A percentile compares a stretch with the other conserved stretches of the same genome.
phyloP scores from a whole-genome alignment of 2,113 vertebrate species.

The Peromyscus californicus region DNA sequence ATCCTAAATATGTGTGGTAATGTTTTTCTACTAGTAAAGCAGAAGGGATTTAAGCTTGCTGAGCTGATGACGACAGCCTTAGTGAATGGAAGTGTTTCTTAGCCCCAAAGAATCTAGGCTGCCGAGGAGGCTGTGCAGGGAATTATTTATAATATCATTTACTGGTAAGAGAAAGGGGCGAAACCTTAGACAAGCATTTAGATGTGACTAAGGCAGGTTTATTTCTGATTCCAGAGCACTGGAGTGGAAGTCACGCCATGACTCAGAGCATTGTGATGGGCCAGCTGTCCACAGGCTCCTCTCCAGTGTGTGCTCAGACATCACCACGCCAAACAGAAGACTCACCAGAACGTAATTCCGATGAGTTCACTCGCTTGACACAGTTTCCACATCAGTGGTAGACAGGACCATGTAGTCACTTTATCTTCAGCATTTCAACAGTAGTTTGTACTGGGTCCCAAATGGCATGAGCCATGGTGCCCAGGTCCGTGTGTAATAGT shows the following conservation, averaged over 20 bases:
- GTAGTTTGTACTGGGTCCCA: background rate
- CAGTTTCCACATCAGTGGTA: background rate
- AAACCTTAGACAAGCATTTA: slow-evolving; percentile 67
- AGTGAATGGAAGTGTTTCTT: slow-evolving; percentile 46
- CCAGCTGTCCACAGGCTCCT: slow-evolving; percentile 73
- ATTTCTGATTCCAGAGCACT: slow-evolving; percentile 64
- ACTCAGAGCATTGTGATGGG: slow-evolving; percentile 83
- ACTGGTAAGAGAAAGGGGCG: slow-evolving; percentile 71
- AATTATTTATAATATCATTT: slow-evolving; percentile 66
- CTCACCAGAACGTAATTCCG: background rate
- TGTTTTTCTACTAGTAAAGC: slow-evolving; percentile 17
- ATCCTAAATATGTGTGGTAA: background rate
- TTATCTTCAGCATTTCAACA: background rate
- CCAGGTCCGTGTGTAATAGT: background rate
- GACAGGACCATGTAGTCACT: background rate
- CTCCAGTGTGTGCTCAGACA: slow-evolving; percentile 66
- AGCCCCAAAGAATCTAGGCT: slow-evolving; percentile 20
- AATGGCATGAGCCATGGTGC: background rate
- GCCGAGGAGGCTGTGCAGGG: background rate
- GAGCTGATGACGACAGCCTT: background rate
- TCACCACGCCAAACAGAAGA: slow-evolving; percentile 78
- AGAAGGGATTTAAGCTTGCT: background rate
- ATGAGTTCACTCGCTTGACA: slow-evolving; percentile 47
- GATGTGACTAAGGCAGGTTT: slow-evolving; percentile 70
- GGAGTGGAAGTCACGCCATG: slow-evolving; percentile 61